phyloP scores from a whole-genome alignment of 1,140 invertebrate species.

The Drosophila lacertosa region DNA sequence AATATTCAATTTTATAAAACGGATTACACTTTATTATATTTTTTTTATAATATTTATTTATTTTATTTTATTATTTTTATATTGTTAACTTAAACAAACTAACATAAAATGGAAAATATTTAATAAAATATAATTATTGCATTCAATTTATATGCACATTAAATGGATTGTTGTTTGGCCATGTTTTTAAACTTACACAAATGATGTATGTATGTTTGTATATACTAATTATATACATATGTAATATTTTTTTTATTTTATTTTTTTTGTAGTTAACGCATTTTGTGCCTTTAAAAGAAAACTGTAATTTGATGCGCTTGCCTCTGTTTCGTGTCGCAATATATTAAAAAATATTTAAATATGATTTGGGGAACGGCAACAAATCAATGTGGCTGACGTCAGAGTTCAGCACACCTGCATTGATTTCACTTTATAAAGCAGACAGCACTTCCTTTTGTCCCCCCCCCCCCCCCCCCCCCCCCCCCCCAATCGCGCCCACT shows the following conservation, averaged over 20 bases:
- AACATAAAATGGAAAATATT: no score
- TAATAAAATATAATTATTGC: no score
- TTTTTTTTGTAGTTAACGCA: neutral
- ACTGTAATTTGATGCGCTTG: conserved; percentile 1
- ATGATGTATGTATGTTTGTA: no score
- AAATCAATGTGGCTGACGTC: conserved; percentile 49
- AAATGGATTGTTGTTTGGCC: no score
- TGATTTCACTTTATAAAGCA: conserved; percentile 44
- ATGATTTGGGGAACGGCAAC: neutral
- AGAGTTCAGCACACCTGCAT: conserved; percentile 60
- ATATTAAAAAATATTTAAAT: neutral
- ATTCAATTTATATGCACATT: no score
- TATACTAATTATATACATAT: no score
- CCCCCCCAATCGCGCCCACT: neutral
- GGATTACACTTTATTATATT: no score
- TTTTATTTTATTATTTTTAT: no score
- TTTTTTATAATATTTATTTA: no score
- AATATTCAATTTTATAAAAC: no score
- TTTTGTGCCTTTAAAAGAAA: neutral
- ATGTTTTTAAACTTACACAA: no score
- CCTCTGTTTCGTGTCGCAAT: neutral
- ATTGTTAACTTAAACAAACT: no score
- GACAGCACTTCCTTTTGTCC: conserved; percentile 57
- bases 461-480: neutral
- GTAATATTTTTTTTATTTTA: neutral